Conservation (phyloP, 2,888 invertebrate genomes). For the Hesperia comma region DNA sequence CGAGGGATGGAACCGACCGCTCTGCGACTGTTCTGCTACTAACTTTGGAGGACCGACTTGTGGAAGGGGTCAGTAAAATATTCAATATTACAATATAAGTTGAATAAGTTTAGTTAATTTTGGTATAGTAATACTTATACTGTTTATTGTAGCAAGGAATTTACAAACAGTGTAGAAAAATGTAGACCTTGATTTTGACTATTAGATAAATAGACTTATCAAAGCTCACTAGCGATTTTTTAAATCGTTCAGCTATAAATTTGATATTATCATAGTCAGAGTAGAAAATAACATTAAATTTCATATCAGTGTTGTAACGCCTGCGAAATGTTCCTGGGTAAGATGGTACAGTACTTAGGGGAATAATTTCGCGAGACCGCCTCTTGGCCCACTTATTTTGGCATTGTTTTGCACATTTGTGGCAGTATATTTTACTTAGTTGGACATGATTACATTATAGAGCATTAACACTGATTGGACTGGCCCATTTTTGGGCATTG, state of each 20-base stretch:
- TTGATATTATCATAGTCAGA: neutral
- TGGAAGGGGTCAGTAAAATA: conserved; percentile 87
- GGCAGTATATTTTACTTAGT: neutral
- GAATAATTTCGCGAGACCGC: neutral
- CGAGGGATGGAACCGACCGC: conserved; percentile 97
- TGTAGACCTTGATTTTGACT: no score
- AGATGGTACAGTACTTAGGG: conserved; percentile 6
- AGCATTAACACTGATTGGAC: neutral
- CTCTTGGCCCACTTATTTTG: conserved; percentile 3
- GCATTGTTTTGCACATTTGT: conserved; percentile 2
- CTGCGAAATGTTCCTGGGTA: conserved; percentile 1
- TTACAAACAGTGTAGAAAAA: no score
- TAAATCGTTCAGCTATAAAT: no score
- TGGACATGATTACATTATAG: neutral
- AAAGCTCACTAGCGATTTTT: no score
- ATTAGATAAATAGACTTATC: no score
- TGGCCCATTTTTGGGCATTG: neutral
- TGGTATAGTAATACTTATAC: no score
- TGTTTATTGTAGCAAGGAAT: no score
- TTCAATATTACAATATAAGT: no score
- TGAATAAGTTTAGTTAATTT: no score
- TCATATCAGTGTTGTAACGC: conserved; percentile 5
- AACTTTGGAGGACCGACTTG: conserved; percentile 95
- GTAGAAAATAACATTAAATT: conserved; percentile 1
- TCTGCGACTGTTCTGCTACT: conserved; percentile 96